Base-by-base conservation (phyloP, 2,888 invertebrate genomes). In the Chalcosyrphus nemorum region DNA sequence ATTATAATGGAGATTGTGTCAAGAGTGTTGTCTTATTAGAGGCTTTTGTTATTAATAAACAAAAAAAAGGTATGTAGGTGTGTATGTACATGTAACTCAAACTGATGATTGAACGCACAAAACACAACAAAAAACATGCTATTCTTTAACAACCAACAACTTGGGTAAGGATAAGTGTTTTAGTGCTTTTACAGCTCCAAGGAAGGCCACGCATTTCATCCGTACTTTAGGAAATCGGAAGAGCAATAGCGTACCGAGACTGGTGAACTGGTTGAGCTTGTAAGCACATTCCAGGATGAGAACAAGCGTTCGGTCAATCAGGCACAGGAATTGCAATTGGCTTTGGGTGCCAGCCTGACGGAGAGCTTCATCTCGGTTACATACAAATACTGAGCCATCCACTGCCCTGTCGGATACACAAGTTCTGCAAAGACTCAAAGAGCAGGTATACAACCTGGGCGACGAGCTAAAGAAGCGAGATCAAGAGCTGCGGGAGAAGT, bases 211-310 rank as follows among this genome's bases (percentile, higher is more conserved):
- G n/a, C n/a, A n/a, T n/a, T n/a, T n/a, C n/a, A n/a, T n/a, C n/a
- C n/a, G n/a, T n/a, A n/a, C 63, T 66, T 9, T 87, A 98, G 97
- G 99, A 99, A 93, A 92, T 99, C 89, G 98, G 99, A 99, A 91
- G 99, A 99, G 88, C 96, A 97, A 91, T 98, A 98, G 97, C 94
- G 97, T 86, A 94, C 95, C 50, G 99, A 99, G 92, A 97, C 97
- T 0, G 96, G 96, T 78, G 97, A 98, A 87, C 92, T 99, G 88
- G 94, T 97, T 59, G 94, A 95, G 7, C 94, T 97, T 88, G 97
- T 99, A 2, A 94, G 96, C 1, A 94, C 95, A 81, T 93, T 99
- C 66, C 97, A 98, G 92, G 97, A 98, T 86, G 98, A 99, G 90
- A 99, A 99, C 92, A 95, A 96, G 88, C 94, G 96, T 66, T 92